Base-by-base conservation (phyloP, 2,797 vertebrate species). In the Aplochiton taeniatus region DNA sequence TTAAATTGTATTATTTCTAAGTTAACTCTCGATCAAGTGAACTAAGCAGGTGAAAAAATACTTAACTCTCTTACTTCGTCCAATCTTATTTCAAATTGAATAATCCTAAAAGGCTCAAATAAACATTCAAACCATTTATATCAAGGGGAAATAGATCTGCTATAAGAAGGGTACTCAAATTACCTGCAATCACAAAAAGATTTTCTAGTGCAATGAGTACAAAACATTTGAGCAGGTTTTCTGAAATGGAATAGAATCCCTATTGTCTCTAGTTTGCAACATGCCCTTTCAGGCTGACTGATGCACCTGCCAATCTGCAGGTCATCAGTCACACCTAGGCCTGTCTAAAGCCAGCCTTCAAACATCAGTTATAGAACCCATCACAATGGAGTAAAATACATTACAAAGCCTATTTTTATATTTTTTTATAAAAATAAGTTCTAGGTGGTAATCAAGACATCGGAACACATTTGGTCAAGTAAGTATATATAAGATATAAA, bases 1-100 rank as follows among this genome's bases (percentile, higher is more conserved):
- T 74, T 76, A 69, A 66, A 13, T 46, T 4, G 8, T 45, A 18
- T 51, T 53, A 42, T 52, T 64, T 68, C 60, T 63, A 44, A 59
- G 57, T n/a, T 63, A 63, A 45, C 62, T 69, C 18, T n/a, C 58
- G 56, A 74, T 75, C 72, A 79, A 58, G 66, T 67, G 64, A 77
- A 70, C 65, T 58, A 55, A 72, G n/a, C n/a, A 58, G 8, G 31
- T 20, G 11, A 11, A 43, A 13, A 43, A 6, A 13, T 20, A n/a
- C 17, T 19, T 11, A 19, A 18, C 12, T 18, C 57, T 17, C 13
- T 8, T 55, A 11, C 31, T 54, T 11, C 10, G 20, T 18, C 17
- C 9, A 19, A 17, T 61, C 31, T 49, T 31, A 31, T 31, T 31
- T 31, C 31, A 31, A 31, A 3, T 31, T 31, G 31, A 31, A 31